A percentile compares a stretch with the other conserved stretches of the same genome.
Conservation (phyloP, 2,888 invertebrate genomes). For the Dascillus cervinus region DNA sequence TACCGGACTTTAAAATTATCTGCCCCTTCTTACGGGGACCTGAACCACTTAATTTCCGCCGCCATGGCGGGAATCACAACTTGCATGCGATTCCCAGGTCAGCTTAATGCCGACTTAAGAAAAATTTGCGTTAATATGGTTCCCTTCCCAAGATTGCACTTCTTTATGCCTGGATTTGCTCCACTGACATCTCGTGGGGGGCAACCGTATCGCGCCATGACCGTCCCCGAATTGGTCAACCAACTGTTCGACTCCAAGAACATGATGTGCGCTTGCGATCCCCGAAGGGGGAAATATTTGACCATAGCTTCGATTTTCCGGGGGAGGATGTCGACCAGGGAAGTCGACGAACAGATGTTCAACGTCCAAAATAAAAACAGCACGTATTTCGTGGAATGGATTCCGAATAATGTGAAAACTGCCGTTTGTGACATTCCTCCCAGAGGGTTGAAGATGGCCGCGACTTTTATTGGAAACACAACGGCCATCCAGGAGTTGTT, state of each 20-base stretch:
- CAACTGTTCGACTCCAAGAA: constrained; percentile 80
- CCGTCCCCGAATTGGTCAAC: constrained; percentile 70
- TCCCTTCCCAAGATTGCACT: constrained; percentile 59
- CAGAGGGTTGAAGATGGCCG: constrained; percentile 40
- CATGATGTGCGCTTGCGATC: constrained; percentile 87
- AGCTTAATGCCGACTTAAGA: constrained; percentile 59
- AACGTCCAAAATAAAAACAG: constrained; percentile 59
- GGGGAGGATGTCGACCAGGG: constrained; percentile 61
- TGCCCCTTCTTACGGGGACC: constrained; percentile 52
- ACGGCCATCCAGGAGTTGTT: constrained; percentile 74
- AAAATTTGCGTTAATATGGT: constrained; percentile 57
- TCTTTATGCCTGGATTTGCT: constrained; percentile 60
- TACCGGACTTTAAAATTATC: constrained; percentile 52
- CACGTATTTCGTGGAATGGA: constrained; percentile 60
- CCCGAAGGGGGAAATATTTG: constrained; percentile 67
- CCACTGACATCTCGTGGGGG: constrained; percentile 51
- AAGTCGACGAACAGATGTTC: constrained; percentile 54
- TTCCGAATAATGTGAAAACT: constrained; percentile 65
- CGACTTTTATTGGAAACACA: constrained; percentile 51
- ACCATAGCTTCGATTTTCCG: constrained; percentile 77
- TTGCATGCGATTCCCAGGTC: constrained; percentile 45
- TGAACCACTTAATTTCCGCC: constrained; percentile 48
- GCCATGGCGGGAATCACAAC: constrained; percentile 55
- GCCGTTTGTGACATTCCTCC: constrained; percentile 66
- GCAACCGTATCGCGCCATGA: constrained; percentile 64